Evolutionary conservation across 2,113 vertebrate genomes (phyloP).

Genomic region (Melanerpes aurifrons): DNA sequence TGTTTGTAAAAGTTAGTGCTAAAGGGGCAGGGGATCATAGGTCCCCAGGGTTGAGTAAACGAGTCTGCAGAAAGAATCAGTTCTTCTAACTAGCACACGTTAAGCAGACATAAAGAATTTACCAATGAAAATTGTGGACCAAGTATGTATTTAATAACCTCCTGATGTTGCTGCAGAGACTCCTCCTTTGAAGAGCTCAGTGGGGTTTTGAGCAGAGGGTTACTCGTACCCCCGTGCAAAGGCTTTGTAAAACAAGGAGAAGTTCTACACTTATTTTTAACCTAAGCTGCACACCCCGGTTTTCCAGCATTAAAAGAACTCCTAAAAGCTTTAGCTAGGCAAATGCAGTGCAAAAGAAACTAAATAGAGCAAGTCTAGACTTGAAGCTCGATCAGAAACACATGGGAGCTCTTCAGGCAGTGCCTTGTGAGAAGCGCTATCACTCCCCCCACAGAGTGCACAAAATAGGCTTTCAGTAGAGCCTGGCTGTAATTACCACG

Average conservation of each 20-base stretch:
- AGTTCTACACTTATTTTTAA: constrained; percentile 70
- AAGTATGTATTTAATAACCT: constrained; percentile 68
- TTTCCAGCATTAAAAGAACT: constrained; percentile 61
- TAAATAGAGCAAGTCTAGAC: constrained; percentile 80
- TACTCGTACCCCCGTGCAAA: constrained; percentile 10
- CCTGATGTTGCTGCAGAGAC: constrained; percentile 28
- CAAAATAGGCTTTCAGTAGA: constrained; percentile 60
- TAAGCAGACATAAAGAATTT: constrained; percentile 68
- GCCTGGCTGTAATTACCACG: constrained; percentile 19
- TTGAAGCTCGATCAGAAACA: constrained; percentile 78
- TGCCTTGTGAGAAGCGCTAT: constrained; percentile 65
- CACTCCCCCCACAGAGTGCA: constrained; percentile 40
- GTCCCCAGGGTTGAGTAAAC: constrained; percentile 67
- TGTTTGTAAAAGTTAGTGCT: constrained; percentile 73
- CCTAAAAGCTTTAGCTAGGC: constrained; percentile 67
- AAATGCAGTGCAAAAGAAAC: constrained; percentile 69
- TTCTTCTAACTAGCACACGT: constrained; percentile 61
- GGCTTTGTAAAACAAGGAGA: constrained; percentile 27
- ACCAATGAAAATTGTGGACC: constrained; percentile 66
- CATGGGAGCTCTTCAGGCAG: constrained; percentile 66
- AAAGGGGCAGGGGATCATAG: constrained; percentile 72
- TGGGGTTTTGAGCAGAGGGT: constrained; percentile 35
- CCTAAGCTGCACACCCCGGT: constrained; percentile 29
- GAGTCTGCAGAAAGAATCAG: constrained; percentile 75
- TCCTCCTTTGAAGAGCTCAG: constrained; percentile 52